These are phyloP conservation scores for Drosophila diplacantha DNA, from an alignment of 2,888 invertebrate species.

Conservation along the genomic window DNA sequence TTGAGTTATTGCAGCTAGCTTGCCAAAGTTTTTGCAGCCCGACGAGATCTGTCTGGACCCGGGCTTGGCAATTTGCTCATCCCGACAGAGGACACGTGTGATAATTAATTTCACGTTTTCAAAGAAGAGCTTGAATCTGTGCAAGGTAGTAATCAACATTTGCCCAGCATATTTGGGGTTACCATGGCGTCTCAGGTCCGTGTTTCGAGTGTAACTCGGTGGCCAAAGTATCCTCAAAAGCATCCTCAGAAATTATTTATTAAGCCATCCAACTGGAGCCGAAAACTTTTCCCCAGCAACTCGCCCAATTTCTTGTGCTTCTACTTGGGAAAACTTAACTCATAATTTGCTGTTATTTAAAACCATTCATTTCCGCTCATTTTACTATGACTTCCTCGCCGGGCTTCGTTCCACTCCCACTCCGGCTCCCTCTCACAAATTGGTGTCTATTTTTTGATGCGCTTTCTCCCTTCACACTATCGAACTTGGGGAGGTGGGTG, in stretches of 20 bases:
- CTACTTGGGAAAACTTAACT: conserved; percentile 56
- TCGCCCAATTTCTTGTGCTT: conserved; percentile 44
- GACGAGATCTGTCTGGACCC: conserved; percentile 15
- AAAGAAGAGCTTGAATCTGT: background rate
- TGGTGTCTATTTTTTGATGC: conserved; percentile 71
- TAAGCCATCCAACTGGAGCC: conserved; percentile 60
- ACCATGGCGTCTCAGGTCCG: conserved; percentile 7
- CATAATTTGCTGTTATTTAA: conserved; percentile 73
- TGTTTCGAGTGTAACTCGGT: conserved; percentile 22
- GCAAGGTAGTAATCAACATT: conserved; percentile 1
- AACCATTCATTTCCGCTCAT: conserved; percentile 74
- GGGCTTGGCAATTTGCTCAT: conserved; percentile 59
- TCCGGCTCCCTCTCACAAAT: conserved; percentile 17
- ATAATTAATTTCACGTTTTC: conserved; percentile 53
- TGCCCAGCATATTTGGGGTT: background rate
- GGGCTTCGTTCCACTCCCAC: background rate
- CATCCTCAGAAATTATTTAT: conserved; percentile 66
- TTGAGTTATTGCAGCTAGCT: conserved; percentile 67
- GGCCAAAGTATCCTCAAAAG: conserved; percentile 38
- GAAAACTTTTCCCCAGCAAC: conserved; percentile 54
- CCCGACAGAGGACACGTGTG: conserved; percentile 65
- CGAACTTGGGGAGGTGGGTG: conserved; percentile 44
- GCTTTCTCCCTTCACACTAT: conserved; percentile 55
- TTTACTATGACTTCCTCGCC: conserved; percentile 60
- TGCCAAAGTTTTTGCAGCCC: conserved; percentile 42